These are phyloP conservation scores for Sinocyclocheilus grahami DNA, from an alignment of 2,113 vertebrate species.

Conservation along the genomic window DNA sequence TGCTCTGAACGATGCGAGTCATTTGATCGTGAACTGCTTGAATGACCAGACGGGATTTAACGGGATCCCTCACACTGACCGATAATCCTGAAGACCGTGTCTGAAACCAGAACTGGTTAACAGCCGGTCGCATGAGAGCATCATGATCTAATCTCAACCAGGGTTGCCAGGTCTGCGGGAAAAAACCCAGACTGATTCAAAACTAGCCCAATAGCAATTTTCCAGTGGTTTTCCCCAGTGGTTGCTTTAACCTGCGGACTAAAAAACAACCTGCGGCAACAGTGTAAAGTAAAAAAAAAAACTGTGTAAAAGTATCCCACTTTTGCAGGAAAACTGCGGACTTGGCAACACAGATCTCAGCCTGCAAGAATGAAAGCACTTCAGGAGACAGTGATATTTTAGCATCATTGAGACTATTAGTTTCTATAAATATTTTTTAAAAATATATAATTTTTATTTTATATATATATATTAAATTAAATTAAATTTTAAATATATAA, in stretches of 20 bases:
- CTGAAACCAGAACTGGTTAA: neutral
- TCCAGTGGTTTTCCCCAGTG: too few relatives aligned
- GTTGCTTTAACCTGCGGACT: too few relatives aligned
- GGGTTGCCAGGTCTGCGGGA: neutral
- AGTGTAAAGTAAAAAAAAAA: too few relatives aligned
- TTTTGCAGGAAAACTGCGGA: neutral
- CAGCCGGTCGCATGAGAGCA: too few relatives aligned
- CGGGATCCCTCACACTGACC: neutral
- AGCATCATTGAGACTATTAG: too few relatives aligned
- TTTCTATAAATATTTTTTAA: too few relatives aligned
- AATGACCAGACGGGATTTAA: neutral
- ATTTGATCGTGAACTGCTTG: neutral
- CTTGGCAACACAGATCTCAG: neutral
- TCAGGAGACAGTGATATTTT: too few relatives aligned
- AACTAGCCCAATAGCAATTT: neutral
- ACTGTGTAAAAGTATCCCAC: neutral
- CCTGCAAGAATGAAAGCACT: too few relatives aligned
- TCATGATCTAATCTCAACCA: neutral
- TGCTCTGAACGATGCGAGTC: neutral
- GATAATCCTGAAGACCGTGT: neutral
- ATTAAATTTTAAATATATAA: too few relatives aligned
- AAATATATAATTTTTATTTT: too few relatives aligned
- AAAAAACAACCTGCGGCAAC: too few relatives aligned
- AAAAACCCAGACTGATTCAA: neutral
- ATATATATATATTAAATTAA: too few relatives aligned